A percentile compares a stretch with the other conserved stretches of the same genome.
These are phyloP conservation scores for Eugnorisma glareosa DNA, from an alignment of 2,888 invertebrate genomes.

Conservation along the genomic window DNA sequence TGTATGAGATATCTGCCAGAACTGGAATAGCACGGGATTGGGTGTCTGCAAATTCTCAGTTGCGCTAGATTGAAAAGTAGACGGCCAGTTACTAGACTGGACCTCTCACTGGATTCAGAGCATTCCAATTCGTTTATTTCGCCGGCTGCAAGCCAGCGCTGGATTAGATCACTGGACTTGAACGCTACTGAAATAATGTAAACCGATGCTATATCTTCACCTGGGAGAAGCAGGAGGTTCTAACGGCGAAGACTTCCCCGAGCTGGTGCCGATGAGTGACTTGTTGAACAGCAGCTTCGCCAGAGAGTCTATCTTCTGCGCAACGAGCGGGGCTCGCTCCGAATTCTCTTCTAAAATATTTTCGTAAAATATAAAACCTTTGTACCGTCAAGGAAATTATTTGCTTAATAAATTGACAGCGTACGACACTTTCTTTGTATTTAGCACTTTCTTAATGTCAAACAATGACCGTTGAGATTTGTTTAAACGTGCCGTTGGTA, in stretches of 20 bases:
- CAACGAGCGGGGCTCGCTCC: conserved; percentile 92
- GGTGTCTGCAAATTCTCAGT: not conserved
- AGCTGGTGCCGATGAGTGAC: conserved; percentile 85
- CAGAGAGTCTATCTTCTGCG: conserved; percentile 94
- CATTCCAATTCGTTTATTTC: not conserved
- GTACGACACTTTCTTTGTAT: not conserved
- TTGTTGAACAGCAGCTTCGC: conserved; percentile 94
- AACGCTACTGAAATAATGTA: not conserved
- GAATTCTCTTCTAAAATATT: conserved; percentile 84
- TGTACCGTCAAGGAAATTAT: not conserved
- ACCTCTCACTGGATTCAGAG: not conserved
- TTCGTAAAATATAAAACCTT: not conserved
- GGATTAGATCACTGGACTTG: not conserved
- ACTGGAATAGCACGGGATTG: not conserved
- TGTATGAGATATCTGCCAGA: not conserved
- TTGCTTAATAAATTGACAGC: not conserved
- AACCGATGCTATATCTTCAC: conserved; percentile 65
- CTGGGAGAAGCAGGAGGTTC: conserved; percentile 85
- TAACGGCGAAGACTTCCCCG: conserved; percentile 87
- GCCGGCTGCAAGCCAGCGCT: not conserved
- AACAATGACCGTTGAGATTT: not conserved
- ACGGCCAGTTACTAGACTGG: not conserved
- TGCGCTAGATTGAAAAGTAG: not conserved
- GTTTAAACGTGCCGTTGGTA: not conserved
- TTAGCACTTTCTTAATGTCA: not conserved